These are phyloP conservation scores for Chaetura pelagica DNA, from an alignment of 2,113 vertebrate genomes.

Conservation along the genomic window DNA sequence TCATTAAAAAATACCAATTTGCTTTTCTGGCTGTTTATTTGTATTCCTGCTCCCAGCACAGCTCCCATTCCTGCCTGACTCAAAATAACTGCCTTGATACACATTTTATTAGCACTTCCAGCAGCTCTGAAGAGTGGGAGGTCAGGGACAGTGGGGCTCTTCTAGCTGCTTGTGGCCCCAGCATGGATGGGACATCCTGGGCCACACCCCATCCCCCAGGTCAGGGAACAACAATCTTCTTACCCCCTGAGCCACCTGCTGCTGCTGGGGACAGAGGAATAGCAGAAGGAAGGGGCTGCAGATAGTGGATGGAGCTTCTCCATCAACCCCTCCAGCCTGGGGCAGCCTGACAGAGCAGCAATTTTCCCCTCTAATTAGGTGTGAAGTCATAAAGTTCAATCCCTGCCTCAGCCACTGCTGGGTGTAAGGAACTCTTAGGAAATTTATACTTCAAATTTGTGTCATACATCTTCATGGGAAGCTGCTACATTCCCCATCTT, in stretches of 20 bases:
- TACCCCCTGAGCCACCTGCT: neutral
- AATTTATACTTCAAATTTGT: neutral
- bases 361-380: neutral
- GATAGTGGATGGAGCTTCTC: neutral
- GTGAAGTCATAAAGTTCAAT: neutral
- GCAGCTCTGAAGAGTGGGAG: neutral
- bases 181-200: neutral
- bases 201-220: neutral
- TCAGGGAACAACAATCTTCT: neutral
- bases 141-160: neutral
- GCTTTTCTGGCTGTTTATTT: conserved; percentile 28
- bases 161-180: neutral
- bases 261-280: neutral
- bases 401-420: neutral
- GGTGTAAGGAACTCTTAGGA: neutral
- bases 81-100: neutral
- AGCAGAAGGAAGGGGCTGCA: neutral
- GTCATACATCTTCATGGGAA: neutral
- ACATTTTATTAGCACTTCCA: neutral
- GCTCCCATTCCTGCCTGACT: conserved; percentile 16
- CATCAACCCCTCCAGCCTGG: neutral
- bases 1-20: conserved; percentile 19
- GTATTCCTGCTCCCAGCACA: neutral
- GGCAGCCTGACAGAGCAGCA: neutral
- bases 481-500: neutral